A percentile compares a stretch with the other conserved stretches of the same genome.
Evolutionary conservation across 2,888 invertebrate species (phyloP).

Genomic region (Lithodes maja): DNA sequence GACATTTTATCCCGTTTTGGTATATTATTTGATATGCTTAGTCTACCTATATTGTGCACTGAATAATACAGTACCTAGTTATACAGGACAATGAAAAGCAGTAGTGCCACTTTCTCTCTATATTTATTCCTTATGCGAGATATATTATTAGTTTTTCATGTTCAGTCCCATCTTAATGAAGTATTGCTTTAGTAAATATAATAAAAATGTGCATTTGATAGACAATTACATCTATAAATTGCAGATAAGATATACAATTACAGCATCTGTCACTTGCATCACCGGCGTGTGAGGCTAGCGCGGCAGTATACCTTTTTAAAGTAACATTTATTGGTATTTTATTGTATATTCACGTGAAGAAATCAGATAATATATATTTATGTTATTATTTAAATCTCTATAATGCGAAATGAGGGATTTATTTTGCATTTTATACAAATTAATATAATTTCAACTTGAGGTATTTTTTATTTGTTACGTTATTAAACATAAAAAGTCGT

Average conservation of each 20-base stretch:
- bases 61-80: neutral
- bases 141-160: neutral
- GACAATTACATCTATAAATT: neutral
- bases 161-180: neutral
- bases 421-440: no score
- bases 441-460: no score
- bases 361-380: neutral
- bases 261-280: constrained; percentile 7
- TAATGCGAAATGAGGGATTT: no score
- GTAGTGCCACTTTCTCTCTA: neutral
- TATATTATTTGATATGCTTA: no score
- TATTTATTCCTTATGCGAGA: neutral
- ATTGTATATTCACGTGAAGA: neutral
- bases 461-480: no score
- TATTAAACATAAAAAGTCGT: no score
- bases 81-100: neutral
- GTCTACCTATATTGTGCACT: no score
- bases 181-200: neutral
- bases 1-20: no score
- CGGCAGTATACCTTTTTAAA: neutral
- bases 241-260: neutral
- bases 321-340: neutral
- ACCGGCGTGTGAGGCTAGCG: constrained; percentile 26
- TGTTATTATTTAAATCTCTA: neutral
- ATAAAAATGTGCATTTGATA: neutral